phyloP scores from a whole-genome alignment of 2,888 invertebrate species.

The Capitulum mitella region DNA sequence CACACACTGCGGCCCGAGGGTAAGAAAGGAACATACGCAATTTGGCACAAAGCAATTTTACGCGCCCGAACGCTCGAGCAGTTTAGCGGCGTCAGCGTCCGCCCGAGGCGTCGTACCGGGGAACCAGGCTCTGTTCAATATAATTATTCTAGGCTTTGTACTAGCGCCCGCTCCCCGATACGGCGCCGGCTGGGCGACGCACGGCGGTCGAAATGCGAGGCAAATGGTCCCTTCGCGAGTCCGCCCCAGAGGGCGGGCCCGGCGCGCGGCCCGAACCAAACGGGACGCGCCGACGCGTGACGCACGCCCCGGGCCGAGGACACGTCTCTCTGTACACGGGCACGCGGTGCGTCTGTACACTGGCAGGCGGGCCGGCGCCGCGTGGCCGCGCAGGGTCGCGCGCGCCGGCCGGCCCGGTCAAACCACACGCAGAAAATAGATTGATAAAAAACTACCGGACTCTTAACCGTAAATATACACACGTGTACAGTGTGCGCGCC shows the following conservation, averaged over 20 bases:
- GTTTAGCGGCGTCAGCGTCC: neutral
- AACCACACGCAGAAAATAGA: neutral
- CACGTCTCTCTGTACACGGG: neutral
- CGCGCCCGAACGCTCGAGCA: neutral
- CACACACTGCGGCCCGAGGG: neutral
- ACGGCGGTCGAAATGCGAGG: conserved; percentile 13
- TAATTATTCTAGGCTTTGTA: conserved; percentile 22
- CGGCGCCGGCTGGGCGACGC: neutral
- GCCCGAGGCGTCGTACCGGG: neutral
- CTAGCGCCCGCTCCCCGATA: conserved; percentile 13
- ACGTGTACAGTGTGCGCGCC: neutral
- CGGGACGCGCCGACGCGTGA: neutral
- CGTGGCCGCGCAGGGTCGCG: no score
- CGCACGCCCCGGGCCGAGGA: neutral
- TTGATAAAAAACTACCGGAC: conserved; percentile 20
- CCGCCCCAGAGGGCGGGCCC: neutral
- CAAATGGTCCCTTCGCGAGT: neutral
- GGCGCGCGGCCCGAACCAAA: neutral
- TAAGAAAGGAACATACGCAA: neutral
- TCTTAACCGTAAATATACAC: conserved; percentile 20
- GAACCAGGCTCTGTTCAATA: conserved; percentile 21
- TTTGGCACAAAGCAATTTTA: conserved; percentile 18
- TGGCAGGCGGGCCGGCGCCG: neutral
- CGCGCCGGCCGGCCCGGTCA: no score
- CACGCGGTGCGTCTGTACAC: neutral